Evolutionary conservation across 1,140 invertebrate genomes (phyloP).

Genomic region (Calosoma granatense): DNA sequence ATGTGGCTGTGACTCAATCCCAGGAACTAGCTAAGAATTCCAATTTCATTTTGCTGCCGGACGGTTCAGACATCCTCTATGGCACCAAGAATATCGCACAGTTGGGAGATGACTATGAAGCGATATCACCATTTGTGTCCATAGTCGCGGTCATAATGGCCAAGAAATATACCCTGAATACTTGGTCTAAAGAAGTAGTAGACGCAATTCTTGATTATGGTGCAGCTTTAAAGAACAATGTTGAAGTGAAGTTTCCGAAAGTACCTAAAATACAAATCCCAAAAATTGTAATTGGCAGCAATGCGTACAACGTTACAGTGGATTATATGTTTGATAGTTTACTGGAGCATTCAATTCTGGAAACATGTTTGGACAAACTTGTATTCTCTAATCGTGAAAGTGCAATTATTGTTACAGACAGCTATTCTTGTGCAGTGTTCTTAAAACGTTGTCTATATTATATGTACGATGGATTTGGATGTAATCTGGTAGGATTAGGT

Average conservation of each 20-base stretch:
- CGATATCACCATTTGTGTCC: slow-evolving; percentile 39
- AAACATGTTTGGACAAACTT: slow-evolving; percentile 21
- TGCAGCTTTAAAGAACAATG: slow-evolving; percentile 35
- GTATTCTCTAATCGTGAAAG: slow-evolving; percentile 35
- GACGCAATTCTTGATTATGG: slow-evolving; percentile 39
- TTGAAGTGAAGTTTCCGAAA: slow-evolving; percentile 32
- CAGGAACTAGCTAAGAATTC: slow-evolving; percentile 36
- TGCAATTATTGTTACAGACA: slow-evolving; percentile 39
- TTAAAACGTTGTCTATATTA: slow-evolving; percentile 39
- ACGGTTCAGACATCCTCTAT: slow-evolving; percentile 38
- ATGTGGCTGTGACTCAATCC: slow-evolving; percentile 25
- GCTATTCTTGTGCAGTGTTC: slow-evolving; percentile 41
- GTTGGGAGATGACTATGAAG: slow-evolving; percentile 22
- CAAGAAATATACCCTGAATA: slow-evolving; percentile 38
- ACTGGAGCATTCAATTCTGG: slow-evolving; percentile 22
- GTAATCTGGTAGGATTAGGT: slow-evolving; percentile 39
- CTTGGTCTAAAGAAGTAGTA: slow-evolving; percentile 39
- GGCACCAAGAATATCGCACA: slow-evolving; percentile 33
- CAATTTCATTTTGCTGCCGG: slow-evolving; percentile 40
- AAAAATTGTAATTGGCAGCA: slow-evolving; percentile 33
- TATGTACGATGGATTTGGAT: slow-evolving; percentile 38
- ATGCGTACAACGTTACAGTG: not conserved
- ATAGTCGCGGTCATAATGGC: slow-evolving; percentile 43
- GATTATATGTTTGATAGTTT: slow-evolving; percentile 17
- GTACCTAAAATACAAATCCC: slow-evolving; percentile 35